phyloP scores from a whole-genome alignment of 2,797 vertebrate species.

The Arctocebus calabarensis region DNA sequence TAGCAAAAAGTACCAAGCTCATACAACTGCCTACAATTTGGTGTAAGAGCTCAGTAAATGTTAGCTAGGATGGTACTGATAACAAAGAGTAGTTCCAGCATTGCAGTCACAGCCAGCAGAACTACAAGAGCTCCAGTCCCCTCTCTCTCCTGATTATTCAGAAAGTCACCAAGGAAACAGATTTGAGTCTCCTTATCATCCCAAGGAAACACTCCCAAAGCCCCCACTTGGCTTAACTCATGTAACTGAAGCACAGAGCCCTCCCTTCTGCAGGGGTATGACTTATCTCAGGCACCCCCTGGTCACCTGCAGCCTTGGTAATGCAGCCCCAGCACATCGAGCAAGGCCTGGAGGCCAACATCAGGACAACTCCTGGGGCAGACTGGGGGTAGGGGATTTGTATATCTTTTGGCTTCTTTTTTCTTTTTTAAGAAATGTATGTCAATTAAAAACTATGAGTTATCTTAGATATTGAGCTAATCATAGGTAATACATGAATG shows the following conservation, averaged over 20 bases:
- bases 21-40: background rate
- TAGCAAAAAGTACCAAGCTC: background rate
- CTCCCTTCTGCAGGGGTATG: background rate
- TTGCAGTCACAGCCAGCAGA: background rate
- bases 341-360: background rate
- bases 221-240: background rate
- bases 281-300: background rate
- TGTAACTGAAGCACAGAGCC: background rate
- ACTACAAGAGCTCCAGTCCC: background rate
- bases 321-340: background rate
- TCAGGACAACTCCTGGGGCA: background rate
- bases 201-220: background rate
- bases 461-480: background rate
- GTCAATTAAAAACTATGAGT: background rate
- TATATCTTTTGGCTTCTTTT: background rate
- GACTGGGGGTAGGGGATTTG: fast-evolving
- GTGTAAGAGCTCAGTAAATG: background rate
- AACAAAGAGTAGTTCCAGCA: background rate
- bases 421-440: background rate
- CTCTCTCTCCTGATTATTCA: background rate
- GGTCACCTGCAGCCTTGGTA: background rate
- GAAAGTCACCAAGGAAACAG: background rate
- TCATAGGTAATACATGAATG: background rate
- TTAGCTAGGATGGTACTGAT: background rate
- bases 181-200: background rate